These are phyloP conservation scores for Cyaniris semiargus DNA, from an alignment of 2,888 invertebrate species.

Conservation along the genomic window DNA sequence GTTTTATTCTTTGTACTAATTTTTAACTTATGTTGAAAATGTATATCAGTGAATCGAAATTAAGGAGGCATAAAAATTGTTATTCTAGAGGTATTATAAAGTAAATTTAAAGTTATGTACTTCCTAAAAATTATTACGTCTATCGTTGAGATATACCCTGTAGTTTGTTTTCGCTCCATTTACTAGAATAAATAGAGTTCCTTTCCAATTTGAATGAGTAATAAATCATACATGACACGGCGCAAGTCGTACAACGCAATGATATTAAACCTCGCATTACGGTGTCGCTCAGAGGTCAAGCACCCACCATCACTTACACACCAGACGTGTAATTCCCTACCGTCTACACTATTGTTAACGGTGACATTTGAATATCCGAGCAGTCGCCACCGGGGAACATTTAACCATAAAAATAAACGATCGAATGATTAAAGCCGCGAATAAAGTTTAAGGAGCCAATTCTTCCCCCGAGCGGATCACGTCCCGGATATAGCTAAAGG, in stretches of 20 bases:
- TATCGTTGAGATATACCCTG: not conserved
- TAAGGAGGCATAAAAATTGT: too few species aligned
- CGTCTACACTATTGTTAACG: constrained; percentile 17
- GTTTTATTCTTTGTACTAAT: too few species aligned
- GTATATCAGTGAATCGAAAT: too few species aligned
- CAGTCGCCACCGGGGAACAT: constrained; percentile 11
- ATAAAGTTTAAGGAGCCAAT: constrained; percentile 25
- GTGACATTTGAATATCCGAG: constrained; percentile 19
- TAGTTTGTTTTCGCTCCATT: not conserved
- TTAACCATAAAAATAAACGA: not conserved
- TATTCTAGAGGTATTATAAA: too few species aligned
- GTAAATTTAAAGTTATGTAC: not conserved
- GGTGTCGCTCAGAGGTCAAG: constrained; percentile 23
- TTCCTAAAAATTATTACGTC: not conserved
- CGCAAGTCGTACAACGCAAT: not conserved
- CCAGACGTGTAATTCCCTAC: constrained; percentile 23
- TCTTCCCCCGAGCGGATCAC: constrained; percentile 11
- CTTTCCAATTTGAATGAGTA: not conserved
- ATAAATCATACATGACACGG: constrained; percentile 24
- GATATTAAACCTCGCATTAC: constrained; percentile 24
- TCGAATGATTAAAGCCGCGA: constrained; percentile 8
- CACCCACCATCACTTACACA: constrained; percentile 24
- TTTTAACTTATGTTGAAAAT: too few species aligned
- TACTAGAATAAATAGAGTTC: not conserved
- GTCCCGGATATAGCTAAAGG: constrained; percentile 49